Base-by-base conservation (phyloP, 2,797 vertebrate species). In the Balearica regulorum region DNA sequence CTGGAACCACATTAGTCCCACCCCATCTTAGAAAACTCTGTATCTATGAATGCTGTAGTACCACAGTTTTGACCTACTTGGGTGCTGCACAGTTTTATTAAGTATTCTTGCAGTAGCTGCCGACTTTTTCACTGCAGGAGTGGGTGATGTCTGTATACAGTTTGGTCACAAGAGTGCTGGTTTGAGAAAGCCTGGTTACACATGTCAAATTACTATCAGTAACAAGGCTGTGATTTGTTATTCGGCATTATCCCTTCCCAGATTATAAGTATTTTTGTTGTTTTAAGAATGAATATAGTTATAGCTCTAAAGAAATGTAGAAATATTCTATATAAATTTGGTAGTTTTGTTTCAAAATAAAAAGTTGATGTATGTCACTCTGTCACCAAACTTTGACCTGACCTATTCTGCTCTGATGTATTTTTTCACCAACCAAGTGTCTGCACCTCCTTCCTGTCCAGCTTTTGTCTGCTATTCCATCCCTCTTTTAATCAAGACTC, bases 371-470 rank as follows among this genome's bases (percentile, higher is more conserved):
- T 21, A 16, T 55, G 35, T 14, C 11, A 51, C 29, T 25, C 28
- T 33, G 14, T 33, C 12, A 66, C 26, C 31, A 54, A 43, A 49
- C 57, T 29, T 77, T 41, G 28, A 51, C 22, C 24, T 78, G 75
- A 17, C 10, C 6, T 15, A 6, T 70, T 81, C 46, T 41, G 4
- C 12, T 51, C 20, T 48, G 20, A 33, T 60, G 16, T 17, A 18
- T 55, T 77, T 72, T 89, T 70, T 26, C 9, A 79, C 19, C 5
- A 12, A 9, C 14, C 16, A 65, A 35, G 9, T 14, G 1, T 44
- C 28, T 61, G 12, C 0, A 0, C 33, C 16, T 83, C 9, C 75
- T 55, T 71, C 18, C 18, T 66, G 9, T 51, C 22, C 48, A 46
- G 0, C 6, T 60, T 69, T 22, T 81, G 9, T 41, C 31, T 49